Conservation (phyloP, 23 tunicate species). For the Halocynthia aurantium region DNA sequence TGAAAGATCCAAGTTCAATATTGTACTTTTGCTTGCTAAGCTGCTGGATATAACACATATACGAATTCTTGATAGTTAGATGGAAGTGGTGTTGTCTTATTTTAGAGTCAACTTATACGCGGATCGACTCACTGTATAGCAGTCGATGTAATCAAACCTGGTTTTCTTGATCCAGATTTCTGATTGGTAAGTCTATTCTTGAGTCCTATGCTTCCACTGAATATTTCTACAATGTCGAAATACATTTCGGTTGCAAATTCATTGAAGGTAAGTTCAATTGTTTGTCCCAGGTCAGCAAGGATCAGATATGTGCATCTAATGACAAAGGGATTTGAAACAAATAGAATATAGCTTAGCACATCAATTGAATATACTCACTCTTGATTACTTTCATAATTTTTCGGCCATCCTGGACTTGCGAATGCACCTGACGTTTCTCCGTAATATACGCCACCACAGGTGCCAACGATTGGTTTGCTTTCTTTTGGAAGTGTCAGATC, state of each 20-base stretch:
- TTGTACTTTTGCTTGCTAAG: no score
- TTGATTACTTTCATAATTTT: slow-evolving; percentile 27
- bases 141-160: background rate
- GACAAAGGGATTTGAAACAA: background rate
- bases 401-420: slow-evolving; percentile 93
- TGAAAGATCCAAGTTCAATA: no score
- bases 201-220: slow-evolving; percentile 1
- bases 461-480: slow-evolving; percentile 35
- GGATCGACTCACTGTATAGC: no score
- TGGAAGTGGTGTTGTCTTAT: no score
- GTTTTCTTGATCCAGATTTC: slow-evolving; percentile 14
- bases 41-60: no score
- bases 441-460: slow-evolving; percentile 59
- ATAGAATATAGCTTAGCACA: background rate
- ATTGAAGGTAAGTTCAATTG: slow-evolving; percentile 38
- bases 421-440: slow-evolving; percentile 29
- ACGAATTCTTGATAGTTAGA: no score
- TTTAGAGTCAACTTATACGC: no score
- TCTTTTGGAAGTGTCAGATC: slow-evolving; percentile 64
- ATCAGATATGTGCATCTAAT: slow-evolving; percentile 65
- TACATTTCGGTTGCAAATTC: slow-evolving; percentile 37
- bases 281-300: slow-evolving; percentile 59
- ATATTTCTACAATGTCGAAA: slow-evolving; percentile 11
- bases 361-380: background rate
- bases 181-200: background rate